A percentile compares a stretch with the other conserved stretches of the same genome.
Conservation (phyloP, 2,797 vertebrate genomes). For the Tadarida brasiliensis region DNA sequence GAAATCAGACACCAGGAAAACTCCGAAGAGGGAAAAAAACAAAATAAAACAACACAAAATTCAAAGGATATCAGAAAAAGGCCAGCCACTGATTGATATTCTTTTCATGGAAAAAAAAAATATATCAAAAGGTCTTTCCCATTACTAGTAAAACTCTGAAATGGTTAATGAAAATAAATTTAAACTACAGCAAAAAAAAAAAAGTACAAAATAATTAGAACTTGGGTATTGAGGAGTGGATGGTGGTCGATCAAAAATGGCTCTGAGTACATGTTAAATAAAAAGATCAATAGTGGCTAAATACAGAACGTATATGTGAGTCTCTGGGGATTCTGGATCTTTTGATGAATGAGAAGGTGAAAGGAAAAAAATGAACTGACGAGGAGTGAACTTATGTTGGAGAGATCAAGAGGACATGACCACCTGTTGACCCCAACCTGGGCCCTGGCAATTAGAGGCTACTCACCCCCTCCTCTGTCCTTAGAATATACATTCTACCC, state of each 20-base stretch:
- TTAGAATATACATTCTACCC: not conserved
- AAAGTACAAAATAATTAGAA: constrained; percentile 33
- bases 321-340: not conserved
- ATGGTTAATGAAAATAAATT: not conserved
- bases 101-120: not conserved
- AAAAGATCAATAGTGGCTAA: not conserved
- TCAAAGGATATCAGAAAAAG: not conserved
- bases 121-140: not conserved
- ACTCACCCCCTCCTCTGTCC: not conserved
- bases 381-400: not conserved
- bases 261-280: not conserved
- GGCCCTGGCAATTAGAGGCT: not conserved
- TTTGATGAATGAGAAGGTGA: not conserved
- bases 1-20: not conserved
- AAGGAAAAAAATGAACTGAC: not conserved
- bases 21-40: not conserved
- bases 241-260: not conserved
- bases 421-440: not conserved
- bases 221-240: not conserved
- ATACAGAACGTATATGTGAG: not conserved
- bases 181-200: not conserved
- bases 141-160: not conserved
- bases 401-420: not conserved
- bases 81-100: not conserved
- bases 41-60: not conserved